Evolutionary conservation across 1,140 invertebrate species (phyloP).

Genomic region (Orchesella cincta): DNA sequence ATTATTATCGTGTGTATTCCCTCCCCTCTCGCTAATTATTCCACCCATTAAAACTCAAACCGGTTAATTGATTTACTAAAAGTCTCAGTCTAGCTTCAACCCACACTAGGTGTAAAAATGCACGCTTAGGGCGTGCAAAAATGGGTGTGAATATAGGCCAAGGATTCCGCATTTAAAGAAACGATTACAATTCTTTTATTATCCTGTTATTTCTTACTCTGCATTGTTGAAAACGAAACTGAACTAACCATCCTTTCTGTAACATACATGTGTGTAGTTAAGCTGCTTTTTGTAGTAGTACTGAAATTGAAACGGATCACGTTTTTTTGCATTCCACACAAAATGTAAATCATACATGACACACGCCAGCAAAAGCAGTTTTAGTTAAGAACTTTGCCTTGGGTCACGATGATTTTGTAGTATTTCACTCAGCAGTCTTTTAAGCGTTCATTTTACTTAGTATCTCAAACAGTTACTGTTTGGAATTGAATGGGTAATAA

Average conservation of each 20-base stretch:
- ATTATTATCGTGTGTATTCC: neutral
- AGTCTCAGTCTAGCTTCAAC: neutral
- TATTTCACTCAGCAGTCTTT: too few species aligned
- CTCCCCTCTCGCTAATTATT: neutral
- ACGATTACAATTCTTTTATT: neutral
- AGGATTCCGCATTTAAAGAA: slow-evolving; percentile 11
- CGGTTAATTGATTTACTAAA: neutral
- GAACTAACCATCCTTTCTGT: too few species aligned
- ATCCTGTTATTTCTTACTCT: slow-evolving; percentile 12
- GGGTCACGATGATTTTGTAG: too few species aligned
- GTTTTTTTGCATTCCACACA: neutral
- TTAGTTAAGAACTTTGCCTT: neutral
- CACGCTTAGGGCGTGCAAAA: neutral
- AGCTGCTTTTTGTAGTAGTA: too few species aligned
- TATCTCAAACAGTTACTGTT: neutral
- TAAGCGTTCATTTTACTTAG: too few species aligned
- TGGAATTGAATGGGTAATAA: neutral
- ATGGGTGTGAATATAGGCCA: slow-evolving; percentile 3
- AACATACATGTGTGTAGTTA: neutral
- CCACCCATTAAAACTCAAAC: neutral
- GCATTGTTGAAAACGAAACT: neutral
- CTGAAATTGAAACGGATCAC: neutral
- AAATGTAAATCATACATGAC: neutral
- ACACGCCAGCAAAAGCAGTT: neutral
- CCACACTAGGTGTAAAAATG: neutral